Evolutionary conservation across 2,888 invertebrate species (phyloP), one percentile per base, ranked within the genome.

Genomic region (Vandiemenella viatica): DNA sequence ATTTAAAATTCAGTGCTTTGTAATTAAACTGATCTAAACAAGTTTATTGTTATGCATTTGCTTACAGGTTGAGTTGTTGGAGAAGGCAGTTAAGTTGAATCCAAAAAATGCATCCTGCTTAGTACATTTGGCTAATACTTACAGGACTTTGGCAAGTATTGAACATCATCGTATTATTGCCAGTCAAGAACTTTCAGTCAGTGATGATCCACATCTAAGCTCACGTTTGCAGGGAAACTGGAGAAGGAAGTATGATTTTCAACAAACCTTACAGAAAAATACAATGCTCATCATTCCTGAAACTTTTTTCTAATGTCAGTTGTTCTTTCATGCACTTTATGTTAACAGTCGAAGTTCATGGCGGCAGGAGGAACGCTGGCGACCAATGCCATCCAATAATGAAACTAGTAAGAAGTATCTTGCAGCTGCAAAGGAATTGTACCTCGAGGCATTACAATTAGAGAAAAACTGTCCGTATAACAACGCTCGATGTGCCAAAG

Each of bases 401-500:
- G n/a, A n/a, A n/a, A n/a, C n/a, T n/a, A n/a, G n/a, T n/a, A n/a
- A n/a, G n/a, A n/a, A n/a, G n/a, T n/a, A n/a, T n/a, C n/a, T n/a
- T n/a, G n/a, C n/a, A n/a, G n/a, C 20, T 17, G 47, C 47, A 13
- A 41, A 26, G 5, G 10, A 42, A 3, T 6, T 47, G 15, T 47
- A 41, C n/a, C 16, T 47, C 8, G 17, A 47, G 21, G 50, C 50
- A 13, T 22, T 50, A 6, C 15, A 19, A 16, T n/a, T 41, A 16
- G 53, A 53, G 13, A 43, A 45, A 15, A 45, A 50, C 18, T 53
- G 53, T 21, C 53, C 53, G 1, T 53, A 49, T 21, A 50, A 38
- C 20, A 53, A 50, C 41, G 53, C 53, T 10, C 45, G 53, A 10
- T 53, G 50, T 41, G 53, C 53, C 23, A 53, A 50, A 50, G 50